These are phyloP conservation scores for Habroteleia sp. DNA, from an alignment of 2,888 invertebrate genomes.

Conservation along the genomic window DNA sequence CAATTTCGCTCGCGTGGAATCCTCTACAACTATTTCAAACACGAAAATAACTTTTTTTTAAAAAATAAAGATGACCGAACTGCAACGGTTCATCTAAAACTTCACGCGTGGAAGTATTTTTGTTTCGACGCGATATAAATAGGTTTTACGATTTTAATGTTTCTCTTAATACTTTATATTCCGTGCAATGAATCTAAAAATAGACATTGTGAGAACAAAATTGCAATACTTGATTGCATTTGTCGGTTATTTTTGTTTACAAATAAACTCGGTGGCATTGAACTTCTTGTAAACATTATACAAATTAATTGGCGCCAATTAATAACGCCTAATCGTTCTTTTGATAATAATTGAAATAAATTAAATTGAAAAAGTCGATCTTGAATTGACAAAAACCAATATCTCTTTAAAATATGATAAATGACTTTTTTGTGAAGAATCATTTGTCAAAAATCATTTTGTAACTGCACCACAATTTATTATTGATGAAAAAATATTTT, in stretches of 20 bases:
- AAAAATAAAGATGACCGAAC: no score
- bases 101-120: constrained; percentile 2
- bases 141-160: constrained; percentile 14
- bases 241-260: constrained; percentile 12
- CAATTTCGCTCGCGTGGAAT: constrained; percentile 11
- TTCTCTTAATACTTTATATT: constrained; percentile 34
- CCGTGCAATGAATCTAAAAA: constrained; percentile 10
- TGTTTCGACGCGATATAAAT: constrained; percentile 8
- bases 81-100: no score
- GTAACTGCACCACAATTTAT: no score
- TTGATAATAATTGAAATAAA: no score
- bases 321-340: constrained; percentile 1
- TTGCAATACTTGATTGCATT: constrained; percentile 26
- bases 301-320: constrained; percentile 15
- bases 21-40: no score
- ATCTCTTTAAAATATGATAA: no score
- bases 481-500: no score
- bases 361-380: no score
- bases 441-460: no score
- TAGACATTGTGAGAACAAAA: constrained; percentile 15
- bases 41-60: no score
- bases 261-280: constrained; percentile 40
- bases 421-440: no score
- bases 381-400: no score
- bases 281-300: constrained; percentile 18